A percentile compares a stretch with the other conserved stretches of the same genome.
Evolutionary conservation across 2,797 vertebrate species (phyloP).

Genomic region (Sebastes oblongus): DNA sequence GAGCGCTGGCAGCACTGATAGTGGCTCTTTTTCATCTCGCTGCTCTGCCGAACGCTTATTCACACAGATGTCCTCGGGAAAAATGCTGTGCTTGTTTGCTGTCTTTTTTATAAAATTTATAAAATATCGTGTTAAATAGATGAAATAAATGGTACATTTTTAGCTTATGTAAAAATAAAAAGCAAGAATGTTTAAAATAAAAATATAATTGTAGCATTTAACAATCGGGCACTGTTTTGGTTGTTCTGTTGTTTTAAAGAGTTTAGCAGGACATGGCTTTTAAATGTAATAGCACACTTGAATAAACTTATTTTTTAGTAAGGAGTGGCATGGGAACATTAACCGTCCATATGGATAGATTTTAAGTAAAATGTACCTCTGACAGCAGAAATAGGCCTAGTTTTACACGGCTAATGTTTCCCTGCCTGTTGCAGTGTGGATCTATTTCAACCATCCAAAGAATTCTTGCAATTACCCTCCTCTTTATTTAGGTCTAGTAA

Average conservation of each 20-base stretch:
- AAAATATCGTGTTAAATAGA: neutral
- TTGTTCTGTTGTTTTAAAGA: neutral
- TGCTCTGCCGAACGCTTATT: conserved; percentile 20
- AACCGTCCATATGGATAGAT: neutral
- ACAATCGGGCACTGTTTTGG: neutral
- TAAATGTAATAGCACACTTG: too few species aligned
- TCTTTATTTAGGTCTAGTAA: conserved; percentile 42
- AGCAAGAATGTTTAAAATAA: neutral
- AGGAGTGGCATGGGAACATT: neutral
- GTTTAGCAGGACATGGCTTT: too few species aligned
- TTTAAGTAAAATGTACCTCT: neutral
- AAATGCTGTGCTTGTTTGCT: neutral
- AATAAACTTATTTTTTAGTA: too few species aligned
- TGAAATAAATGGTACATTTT: too few species aligned
- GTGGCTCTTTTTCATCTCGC: conserved; percentile 37
- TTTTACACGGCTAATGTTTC: neutral
- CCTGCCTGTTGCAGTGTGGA: neutral
- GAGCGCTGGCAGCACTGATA: conserved; percentile 36
- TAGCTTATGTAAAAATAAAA: neutral
- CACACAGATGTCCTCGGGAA: neutral
- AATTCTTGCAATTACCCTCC: conserved; percentile 11
- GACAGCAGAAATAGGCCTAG: too few species aligned
- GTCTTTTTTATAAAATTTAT: neutral
- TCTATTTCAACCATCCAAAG: conserved; percentile 34
- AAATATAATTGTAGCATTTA: neutral